Percentiles rank a stretch among this genome's conserved stretches.
Conservation (phyloP, 2,888 invertebrate genomes). For the Yponomeuta malinellus region DNA sequence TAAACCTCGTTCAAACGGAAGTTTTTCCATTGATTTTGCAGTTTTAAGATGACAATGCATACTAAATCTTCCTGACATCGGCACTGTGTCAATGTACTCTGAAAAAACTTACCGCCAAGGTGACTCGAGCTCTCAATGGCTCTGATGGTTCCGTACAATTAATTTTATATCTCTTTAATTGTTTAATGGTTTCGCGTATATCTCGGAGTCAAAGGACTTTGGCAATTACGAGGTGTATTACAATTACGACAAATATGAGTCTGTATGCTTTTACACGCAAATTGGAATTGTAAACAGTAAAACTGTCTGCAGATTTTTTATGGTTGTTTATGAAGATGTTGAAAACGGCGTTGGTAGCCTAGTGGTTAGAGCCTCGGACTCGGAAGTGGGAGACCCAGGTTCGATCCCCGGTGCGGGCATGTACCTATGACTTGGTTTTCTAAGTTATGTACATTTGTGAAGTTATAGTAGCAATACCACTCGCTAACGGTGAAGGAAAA, state of each 20-base stretch:
- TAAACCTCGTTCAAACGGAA: neutral
- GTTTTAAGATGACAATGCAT: neutral
- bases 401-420: too few relatives aligned
- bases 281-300: neutral
- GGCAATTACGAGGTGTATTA: neutral
- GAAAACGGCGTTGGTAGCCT: too few relatives aligned
- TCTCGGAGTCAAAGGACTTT: neutral
- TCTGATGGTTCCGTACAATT: neutral
- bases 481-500: too few relatives aligned
- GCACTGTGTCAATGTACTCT: neutral
- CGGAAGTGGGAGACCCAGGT: too few relatives aligned
- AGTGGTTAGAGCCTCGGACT: too few relatives aligned
- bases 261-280: neutral
- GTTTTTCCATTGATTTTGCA: too few relatives aligned
- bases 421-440: too few relatives aligned
- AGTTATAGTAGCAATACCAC: too few relatives aligned
- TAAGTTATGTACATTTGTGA: too few relatives aligned
- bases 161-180: constrained; percentile 2
- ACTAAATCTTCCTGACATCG: neutral
- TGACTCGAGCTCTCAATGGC: neutral
- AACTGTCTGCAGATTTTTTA: neutral
- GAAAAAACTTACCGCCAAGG: neutral
- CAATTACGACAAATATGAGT: too few relatives aligned
- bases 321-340: neutral
- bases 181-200: neutral